These are phyloP conservation scores for Anolis sagrei DNA, from an alignment of 2,113 vertebrate species.

Conservation along the genomic window DNA sequence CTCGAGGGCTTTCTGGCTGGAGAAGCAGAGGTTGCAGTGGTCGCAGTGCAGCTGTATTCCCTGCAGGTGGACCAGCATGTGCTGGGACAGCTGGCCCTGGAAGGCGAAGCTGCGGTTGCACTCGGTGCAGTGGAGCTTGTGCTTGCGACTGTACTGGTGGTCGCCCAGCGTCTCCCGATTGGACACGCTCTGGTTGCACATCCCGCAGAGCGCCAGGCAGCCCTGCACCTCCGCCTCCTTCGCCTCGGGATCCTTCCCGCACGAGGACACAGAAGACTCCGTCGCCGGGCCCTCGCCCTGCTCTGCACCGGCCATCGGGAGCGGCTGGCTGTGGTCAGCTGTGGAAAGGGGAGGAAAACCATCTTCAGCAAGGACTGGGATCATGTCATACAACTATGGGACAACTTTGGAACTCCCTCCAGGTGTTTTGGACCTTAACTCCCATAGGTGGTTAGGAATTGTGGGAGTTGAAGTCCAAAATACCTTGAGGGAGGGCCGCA, in stretches of 20 bases:
- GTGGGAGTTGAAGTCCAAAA: no score
- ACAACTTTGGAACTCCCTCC: no score
- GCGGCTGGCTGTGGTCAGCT: background rate
- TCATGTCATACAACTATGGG: no score
- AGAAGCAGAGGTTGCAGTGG: background rate
- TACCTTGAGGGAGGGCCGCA: no score
- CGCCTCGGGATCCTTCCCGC: background rate
- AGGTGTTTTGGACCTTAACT: no score
- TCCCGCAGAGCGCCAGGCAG: background rate
- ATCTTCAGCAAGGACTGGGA: no score
- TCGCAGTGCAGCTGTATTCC: background rate
- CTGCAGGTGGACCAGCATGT: background rate
- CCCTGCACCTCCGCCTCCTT: background rate
- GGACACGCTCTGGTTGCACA: background rate
- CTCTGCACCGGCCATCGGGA: background rate
- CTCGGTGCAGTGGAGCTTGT: background rate
- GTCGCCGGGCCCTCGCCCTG: background rate
- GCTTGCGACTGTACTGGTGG: constrained; percentile 21
- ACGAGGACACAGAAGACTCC: background rate
- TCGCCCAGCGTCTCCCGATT: background rate
- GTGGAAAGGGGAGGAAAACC: background rate
- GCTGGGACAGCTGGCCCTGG: constrained; percentile 10
- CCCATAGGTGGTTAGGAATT: no score
- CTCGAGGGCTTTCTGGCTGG: background rate
- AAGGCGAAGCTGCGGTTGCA: constrained; percentile 7